Evolutionary conservation across 2,113 vertebrate genomes (phyloP).

Genomic region (Solenodon paradoxus): DNA sequence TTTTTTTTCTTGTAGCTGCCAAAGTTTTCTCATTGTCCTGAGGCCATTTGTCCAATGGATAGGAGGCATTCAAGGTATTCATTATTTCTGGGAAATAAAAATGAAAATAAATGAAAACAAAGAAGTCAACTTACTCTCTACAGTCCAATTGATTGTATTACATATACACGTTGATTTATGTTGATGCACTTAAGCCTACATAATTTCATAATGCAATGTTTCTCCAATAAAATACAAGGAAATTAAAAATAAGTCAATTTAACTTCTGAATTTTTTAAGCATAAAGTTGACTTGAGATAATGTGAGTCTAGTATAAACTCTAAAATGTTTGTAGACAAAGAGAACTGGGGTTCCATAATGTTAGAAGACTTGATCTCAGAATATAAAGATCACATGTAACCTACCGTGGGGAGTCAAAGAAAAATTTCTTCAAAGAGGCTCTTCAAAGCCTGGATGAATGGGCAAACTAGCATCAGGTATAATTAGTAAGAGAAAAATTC

Average conservation of each 20-base stretch:
- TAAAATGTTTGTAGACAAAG: background rate
- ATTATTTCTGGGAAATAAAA: background rate
- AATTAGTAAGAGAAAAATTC: no score
- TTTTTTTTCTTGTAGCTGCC: background rate
- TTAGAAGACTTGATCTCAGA: background rate
- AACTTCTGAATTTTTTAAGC: background rate
- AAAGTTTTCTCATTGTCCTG: background rate
- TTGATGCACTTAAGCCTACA: no score
- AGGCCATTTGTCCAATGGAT: background rate
- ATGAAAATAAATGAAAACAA: no score
- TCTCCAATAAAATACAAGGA: no score
- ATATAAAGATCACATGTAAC: background rate
- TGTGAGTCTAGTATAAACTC: background rate
- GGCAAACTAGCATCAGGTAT: no score
- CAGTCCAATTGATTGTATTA: no score
- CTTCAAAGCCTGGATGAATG: no score
- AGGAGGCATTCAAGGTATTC: background rate
- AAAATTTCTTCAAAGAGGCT: no score
- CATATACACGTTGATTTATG: no score
- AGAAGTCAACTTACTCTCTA: no score
- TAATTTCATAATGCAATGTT: no score
- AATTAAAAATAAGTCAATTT: background rate
- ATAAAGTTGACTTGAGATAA: background rate
- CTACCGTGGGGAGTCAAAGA: no score
- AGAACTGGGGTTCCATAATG: background rate